Conservation (phyloP, 2,113 vertebrate species). For the Laticauda colubrina region DNA sequence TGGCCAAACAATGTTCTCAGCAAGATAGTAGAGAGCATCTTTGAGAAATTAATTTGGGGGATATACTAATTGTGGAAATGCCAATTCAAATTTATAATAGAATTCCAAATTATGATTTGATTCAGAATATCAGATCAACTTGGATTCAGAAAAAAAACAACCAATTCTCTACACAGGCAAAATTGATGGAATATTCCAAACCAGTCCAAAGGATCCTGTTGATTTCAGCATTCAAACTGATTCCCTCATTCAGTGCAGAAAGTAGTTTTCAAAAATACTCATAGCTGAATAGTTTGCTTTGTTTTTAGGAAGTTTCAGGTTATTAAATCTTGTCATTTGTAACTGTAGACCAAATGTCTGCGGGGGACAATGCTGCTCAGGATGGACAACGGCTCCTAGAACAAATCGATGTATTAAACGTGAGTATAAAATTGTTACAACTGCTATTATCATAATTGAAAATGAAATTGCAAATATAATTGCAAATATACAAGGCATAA, state of each 20-base stretch:
- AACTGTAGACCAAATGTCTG: slow-evolving; percentile 87
- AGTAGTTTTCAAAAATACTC: slow-evolving; percentile 31
- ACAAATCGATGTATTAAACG: slow-evolving; percentile 93
- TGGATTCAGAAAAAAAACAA: background rate
- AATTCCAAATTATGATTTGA: background rate
- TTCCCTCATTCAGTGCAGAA: background rate
- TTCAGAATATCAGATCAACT: background rate
- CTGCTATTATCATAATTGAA: background rate
- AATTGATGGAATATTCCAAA: background rate
- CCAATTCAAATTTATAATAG: background rate
- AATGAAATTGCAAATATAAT: background rate
- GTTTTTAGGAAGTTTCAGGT: slow-evolving; percentile 43
- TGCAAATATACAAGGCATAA: background rate
- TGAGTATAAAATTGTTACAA: slow-evolving; percentile 70
- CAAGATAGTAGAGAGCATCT: background rate
- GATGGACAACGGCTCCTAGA: slow-evolving; percentile 86
- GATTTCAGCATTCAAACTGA: background rate
- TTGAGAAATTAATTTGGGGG: background rate
- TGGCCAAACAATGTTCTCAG: background rate
- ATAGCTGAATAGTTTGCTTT: slow-evolving; percentile 53
- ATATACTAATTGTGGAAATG: background rate
- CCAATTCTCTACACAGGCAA: background rate
- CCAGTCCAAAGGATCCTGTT: background rate
- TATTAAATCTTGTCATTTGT: slow-evolving; percentile 50
- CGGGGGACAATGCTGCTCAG: slow-evolving; percentile 91